Evolutionary conservation across 2,797 vertebrate species (phyloP).

Genomic region (Pelodytes ibericus): DNA sequence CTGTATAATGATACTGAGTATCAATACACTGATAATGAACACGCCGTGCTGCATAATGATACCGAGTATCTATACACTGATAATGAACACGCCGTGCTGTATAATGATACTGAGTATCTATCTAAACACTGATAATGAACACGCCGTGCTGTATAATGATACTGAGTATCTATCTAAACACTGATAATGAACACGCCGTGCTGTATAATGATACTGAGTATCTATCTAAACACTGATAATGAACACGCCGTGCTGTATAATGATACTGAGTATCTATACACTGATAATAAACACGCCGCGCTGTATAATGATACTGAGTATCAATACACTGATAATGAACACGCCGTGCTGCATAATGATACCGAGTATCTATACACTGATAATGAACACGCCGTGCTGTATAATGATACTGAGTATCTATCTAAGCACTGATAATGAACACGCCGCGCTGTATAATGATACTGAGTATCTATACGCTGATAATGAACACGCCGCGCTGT

Average conservation of each 20-base stretch:
- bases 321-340: not conserved
- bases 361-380: not conserved
- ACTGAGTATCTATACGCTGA: not conserved
- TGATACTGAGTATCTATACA: not conserved
- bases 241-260: not conserved
- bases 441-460: not conserved
- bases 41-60: not conserved
- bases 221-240: not conserved
- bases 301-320: not conserved
- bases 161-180: not conserved
- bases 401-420: not conserved
- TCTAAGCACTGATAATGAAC: too few relatives aligned
- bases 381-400: not conserved
- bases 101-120: not conserved
- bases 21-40: not conserved
- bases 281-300: too few relatives aligned
- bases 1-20: not conserved
- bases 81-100: not conserved
- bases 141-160: not conserved
- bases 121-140: too few relatives aligned
- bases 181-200: too few relatives aligned
- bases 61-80: not conserved
- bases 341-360: not conserved
- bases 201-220: not conserved
- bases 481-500: too few relatives aligned